Percentiles rank a stretch among this genome's conserved stretches.
phyloP scores from a whole-genome alignment of 2,888 invertebrate species.

The Lasioglossum villosulum region DNA sequence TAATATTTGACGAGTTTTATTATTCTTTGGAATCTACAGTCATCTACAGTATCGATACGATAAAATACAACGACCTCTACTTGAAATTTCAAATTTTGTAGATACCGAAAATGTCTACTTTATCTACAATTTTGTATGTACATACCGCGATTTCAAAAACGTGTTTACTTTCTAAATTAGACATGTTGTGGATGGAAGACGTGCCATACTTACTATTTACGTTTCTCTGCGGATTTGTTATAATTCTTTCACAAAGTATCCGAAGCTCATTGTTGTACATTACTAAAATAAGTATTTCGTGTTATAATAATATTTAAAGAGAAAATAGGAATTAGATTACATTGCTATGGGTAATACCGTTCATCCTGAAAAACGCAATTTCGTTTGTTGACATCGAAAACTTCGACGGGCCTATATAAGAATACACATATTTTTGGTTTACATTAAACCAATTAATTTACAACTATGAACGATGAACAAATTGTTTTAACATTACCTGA shows the following conservation, averaged over 20 bases:
- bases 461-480: slow-evolving; percentile 60
- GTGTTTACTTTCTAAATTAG: slow-evolving; percentile 19
- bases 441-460: slow-evolving; percentile 36
- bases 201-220: slow-evolving; percentile 4
- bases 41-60: not conserved
- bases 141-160: slow-evolving; percentile 5
- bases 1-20: not conserved
- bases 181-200: not conserved
- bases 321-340: not conserved
- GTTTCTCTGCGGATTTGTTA: not conserved
- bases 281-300: not conserved
- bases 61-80: not conserved
- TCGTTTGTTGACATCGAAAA: not conserved
- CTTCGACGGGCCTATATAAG: not conserved
- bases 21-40: not conserved
- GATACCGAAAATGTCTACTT: slow-evolving; percentile 18
- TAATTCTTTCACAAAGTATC: not conserved
- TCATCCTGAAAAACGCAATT: not conserved
- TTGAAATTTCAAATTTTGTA: not conserved
- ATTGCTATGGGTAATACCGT: slow-evolving; percentile 33
- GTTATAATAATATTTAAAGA: not conserved
- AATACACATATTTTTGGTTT: slow-evolving; percentile 34
- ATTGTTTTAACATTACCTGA: slow-evolving; percentile 73
- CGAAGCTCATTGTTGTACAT: not conserved
- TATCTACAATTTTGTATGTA: slow-evolving; percentile 20